Percentiles rank a stretch among this genome's conserved stretches.
Conservation (phyloP, 2,888 invertebrate genomes). For the Mesopsocus fuscifrons region DNA sequence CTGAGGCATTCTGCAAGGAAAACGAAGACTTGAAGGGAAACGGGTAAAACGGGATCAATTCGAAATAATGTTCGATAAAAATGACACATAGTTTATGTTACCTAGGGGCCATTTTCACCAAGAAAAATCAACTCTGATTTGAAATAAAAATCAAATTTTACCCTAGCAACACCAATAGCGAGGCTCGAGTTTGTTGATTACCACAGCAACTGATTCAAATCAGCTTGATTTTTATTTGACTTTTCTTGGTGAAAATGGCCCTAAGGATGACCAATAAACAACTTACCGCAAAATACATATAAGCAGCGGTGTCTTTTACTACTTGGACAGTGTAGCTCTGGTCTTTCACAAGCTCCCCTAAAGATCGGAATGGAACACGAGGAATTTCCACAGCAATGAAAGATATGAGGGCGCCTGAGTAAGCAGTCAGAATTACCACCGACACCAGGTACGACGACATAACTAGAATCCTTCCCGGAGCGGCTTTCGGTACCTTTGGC, state of each 20-base stretch:
- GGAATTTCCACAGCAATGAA: constrained; percentile 3
- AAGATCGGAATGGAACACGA: background rate
- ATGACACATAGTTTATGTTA: too few relatives aligned
- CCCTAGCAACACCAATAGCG: too few relatives aligned
- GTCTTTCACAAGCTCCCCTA: background rate
- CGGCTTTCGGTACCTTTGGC: background rate
- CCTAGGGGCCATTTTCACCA: too few relatives aligned
- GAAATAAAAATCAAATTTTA: too few relatives aligned
- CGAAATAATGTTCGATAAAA: background rate
- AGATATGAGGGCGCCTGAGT: constrained; percentile 4
- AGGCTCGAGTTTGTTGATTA: too few relatives aligned
- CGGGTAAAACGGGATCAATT: background rate
- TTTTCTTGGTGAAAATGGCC: too few relatives aligned
- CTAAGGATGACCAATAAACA: background rate
- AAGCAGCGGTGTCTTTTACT: background rate
- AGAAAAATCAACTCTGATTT: too few relatives aligned
- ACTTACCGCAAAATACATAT: constrained; percentile 4
- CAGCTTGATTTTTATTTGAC: too few relatives aligned
- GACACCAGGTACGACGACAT: background rate
- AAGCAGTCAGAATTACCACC: background rate
- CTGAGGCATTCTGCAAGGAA: background rate
- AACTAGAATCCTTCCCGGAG: background rate
- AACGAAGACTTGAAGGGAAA: background rate
- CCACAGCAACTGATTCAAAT: too few relatives aligned
- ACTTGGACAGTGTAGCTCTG: background rate